Evolutionary conservation across 2,113 vertebrate species (phyloP), one percentile per base, ranked within the genome.

Genomic region (Fregata magnificens): DNA sequence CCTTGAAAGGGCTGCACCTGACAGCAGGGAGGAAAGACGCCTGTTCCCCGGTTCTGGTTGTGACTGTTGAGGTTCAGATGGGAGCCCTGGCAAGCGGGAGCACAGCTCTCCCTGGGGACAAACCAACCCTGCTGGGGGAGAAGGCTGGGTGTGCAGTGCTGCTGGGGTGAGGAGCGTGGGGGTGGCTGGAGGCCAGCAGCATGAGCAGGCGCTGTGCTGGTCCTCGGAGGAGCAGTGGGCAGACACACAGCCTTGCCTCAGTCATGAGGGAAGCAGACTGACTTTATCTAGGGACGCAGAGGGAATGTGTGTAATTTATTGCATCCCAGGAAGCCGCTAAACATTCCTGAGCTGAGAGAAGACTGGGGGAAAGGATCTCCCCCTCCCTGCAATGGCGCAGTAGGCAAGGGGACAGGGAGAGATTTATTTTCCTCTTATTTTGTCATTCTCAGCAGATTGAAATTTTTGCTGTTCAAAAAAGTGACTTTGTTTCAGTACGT

Each of bases 151-250:
- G 36, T 36, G 25, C 29, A 19, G 32, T 50, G 24, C 18, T 17
- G 42, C 18, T 17, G 42, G 20, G 1, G 0, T 26, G 34, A 72
- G 69, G 25, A 50, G 44, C 2, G 1, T 15, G 18, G 32, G 20
- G 0, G 1, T 32, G 50, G 6, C 26, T 34, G 31, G 63, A 61
- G 52, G n/a, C 12, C 86, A 38, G 36, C 20, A 29, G 25, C 53
- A 26, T 5, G 8, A 25, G 34, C 1, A 0, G 34, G 25, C 1
- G 0, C 49, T 42, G 9, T 44, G 36, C 22, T 0, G 0, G 52
- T 59, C 38, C 84, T 58, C 61, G 12, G 44, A 90, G 82, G 38
- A 85, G 61, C 29, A 42, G 15, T 2, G 22, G 38, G n/a, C 70
- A 93, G 56, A n/a, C 3, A 1, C 3, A 1, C n/a, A 82, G 65